Evolutionary conservation across 1,140 invertebrate genomes (phyloP).

Genomic region (Bilobella aurantiaca): DNA sequence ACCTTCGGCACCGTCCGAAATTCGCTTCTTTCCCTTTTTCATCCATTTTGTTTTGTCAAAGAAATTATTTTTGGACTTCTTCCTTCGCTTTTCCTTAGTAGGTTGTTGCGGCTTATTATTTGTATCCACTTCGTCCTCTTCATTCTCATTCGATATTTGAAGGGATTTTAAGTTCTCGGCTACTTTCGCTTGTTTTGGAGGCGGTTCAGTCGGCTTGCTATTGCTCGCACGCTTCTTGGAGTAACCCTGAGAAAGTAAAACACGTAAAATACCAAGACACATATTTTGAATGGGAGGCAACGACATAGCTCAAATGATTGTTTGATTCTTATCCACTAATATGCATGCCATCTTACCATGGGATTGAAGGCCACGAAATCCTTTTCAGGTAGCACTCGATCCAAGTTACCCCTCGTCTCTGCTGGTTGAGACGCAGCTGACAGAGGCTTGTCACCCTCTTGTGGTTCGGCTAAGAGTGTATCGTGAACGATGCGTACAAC

Average conservation of each 20-base stretch:
- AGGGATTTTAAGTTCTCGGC: no score
- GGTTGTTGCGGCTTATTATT: background rate
- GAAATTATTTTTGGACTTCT: background rate
- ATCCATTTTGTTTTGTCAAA: constrained; percentile 4
- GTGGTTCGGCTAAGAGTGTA: constrained; percentile 19
- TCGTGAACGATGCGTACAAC: constrained; percentile 26
- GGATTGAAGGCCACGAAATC: constrained; percentile 35
- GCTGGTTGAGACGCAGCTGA: constrained; percentile 4
- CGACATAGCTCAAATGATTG: background rate
- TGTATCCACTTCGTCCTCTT: background rate
- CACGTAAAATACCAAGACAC: background rate
- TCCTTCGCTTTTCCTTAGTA: background rate
- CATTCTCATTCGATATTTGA: no score
- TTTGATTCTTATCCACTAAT: background rate
- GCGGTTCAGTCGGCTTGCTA: no score
- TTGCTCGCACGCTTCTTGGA: background rate
- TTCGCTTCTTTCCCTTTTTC: background rate
- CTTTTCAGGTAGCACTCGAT: constrained; percentile 12
- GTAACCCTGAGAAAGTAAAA: background rate
- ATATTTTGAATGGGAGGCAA: background rate
- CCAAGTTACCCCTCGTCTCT: background rate
- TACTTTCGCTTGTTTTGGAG: no score
- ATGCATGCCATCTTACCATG: constrained; percentile 17
- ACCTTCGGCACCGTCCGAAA: constrained; percentile 6
- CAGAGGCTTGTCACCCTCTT: constrained; percentile 9